Conservation (phyloP, 1,140 invertebrate genomes). For the Cydia pomonella region DNA sequence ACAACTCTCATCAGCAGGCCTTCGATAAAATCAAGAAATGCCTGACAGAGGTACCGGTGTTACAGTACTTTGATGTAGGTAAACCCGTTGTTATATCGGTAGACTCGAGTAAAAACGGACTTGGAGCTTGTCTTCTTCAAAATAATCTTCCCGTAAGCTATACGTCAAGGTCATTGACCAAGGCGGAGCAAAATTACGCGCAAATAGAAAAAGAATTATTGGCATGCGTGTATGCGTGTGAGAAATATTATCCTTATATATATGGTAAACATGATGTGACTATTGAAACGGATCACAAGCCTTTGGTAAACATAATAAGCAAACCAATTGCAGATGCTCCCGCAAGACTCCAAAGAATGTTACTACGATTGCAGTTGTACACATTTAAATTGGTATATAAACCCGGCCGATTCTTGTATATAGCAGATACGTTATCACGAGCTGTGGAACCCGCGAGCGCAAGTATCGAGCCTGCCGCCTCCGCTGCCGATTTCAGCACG, state of each 20-base stretch:
- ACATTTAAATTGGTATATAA: not conserved
- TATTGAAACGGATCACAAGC: no score
- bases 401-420: no score
- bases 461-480: no score
- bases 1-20: no score
- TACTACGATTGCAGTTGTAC: not conserved
- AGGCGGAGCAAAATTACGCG: conserved; percentile 41
- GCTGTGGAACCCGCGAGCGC: no score
- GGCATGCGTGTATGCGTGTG: conserved; percentile 22
- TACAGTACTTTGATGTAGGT: not conserved
- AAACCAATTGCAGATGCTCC: no score
- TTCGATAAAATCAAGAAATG: not conserved
- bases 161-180: conserved; percentile 55
- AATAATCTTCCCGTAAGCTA: conserved; percentile 47
- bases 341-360: no score
- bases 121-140: not conserved
- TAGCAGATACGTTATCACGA: no score
- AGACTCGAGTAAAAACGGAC: not conserved
- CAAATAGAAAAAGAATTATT: conserved; percentile 35
- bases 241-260: conserved; percentile 21
- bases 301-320: no score
- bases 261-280: not conserved
- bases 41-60: not conserved
- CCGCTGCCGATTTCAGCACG: not conserved
- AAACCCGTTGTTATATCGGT: not conserved